A percentile compares a stretch with the other conserved stretches of the same genome.
Evolutionary conservation across 1,140 invertebrate species (phyloP).

Genomic region (Hycleus cichorii): DNA sequence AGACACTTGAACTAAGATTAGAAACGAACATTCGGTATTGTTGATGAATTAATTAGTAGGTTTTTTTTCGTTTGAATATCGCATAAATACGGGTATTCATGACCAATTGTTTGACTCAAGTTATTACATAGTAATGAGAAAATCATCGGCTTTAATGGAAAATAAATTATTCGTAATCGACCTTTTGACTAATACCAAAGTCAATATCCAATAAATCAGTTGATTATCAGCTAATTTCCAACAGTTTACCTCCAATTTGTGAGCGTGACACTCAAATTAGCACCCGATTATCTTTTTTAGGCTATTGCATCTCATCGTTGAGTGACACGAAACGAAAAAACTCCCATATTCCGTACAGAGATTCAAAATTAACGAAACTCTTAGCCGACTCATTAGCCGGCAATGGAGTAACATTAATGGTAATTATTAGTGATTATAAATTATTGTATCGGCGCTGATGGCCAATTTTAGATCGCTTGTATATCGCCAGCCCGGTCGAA

Average conservation of each 20-base stretch:
- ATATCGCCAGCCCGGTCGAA: conserved; percentile 81
- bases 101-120: conserved; percentile 1
- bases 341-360: conserved; percentile 86
- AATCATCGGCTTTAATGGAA: conserved; percentile 3
- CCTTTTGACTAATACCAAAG: conserved; percentile 1
- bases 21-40: no score
- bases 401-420: conserved; percentile 89
- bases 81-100: not conserved
- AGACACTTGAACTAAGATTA: no score
- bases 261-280: not conserved
- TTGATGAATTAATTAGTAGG: no score
- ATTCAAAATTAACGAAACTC: conserved; percentile 89
- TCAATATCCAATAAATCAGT: conserved; percentile 2
- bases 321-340: conserved; percentile 75
- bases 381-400: conserved; percentile 90
- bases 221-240: conserved; percentile 8
- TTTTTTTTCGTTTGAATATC: no score
- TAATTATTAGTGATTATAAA: conserved; percentile 37
- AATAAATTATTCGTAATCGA: conserved; percentile 3
- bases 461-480: conserved; percentile 73
- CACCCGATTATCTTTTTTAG: conserved; percentile 43
- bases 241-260: conserved; percentile 3
- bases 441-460: conserved; percentile 6
- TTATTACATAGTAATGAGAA: conserved; percentile 3
- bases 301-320: conserved; percentile 88